Evolutionary conservation across 1,140 invertebrate genomes (phyloP).

Genomic region (Sycobia sp.): DNA sequence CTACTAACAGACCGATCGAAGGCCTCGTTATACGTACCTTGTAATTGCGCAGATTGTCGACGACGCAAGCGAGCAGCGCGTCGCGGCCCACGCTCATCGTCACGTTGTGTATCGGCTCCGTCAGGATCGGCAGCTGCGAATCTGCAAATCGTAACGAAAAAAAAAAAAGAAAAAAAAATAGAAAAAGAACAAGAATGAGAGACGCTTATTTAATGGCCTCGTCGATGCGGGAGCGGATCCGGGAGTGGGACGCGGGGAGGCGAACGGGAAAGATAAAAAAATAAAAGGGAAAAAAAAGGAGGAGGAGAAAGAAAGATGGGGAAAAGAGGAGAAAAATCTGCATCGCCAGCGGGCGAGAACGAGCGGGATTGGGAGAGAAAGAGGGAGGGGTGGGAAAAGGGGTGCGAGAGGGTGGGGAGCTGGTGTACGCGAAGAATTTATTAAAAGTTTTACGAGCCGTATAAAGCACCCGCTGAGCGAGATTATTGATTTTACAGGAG

Average conservation of each 20-base stretch:
- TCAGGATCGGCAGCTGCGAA: conserved; percentile 76
- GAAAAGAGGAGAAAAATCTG: too few species aligned
- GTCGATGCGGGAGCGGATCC: too few species aligned
- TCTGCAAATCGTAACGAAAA: conserved; percentile 58
- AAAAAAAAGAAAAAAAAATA: too few species aligned
- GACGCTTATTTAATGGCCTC: neutral
- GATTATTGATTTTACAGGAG: conserved; percentile 33
- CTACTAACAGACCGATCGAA: neutral
- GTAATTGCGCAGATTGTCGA: conserved; percentile 86
- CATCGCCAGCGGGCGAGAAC: too few species aligned
- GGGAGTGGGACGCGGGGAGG: too few species aligned
- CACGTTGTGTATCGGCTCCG: conserved; percentile 89
- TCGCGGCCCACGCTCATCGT: conserved; percentile 89
- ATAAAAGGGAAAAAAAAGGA: neutral
- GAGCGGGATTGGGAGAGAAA: too few species aligned
- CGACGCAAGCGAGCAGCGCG: conserved; percentile 90
- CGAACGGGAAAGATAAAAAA: neutral
- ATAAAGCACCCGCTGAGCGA: conserved; percentile 13
- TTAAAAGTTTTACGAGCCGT: conserved; percentile 27
- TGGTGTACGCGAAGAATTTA: conserved; percentile 17
- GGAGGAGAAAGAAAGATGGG: neutral
- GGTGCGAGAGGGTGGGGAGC: too few species aligned
- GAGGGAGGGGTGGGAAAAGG: too few species aligned
- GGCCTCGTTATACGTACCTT: conserved; percentile 71
- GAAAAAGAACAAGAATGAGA: neutral